Conservation (phyloP, 2,113 vertebrate species). For the Microtus pennsylvanicus region DNA sequence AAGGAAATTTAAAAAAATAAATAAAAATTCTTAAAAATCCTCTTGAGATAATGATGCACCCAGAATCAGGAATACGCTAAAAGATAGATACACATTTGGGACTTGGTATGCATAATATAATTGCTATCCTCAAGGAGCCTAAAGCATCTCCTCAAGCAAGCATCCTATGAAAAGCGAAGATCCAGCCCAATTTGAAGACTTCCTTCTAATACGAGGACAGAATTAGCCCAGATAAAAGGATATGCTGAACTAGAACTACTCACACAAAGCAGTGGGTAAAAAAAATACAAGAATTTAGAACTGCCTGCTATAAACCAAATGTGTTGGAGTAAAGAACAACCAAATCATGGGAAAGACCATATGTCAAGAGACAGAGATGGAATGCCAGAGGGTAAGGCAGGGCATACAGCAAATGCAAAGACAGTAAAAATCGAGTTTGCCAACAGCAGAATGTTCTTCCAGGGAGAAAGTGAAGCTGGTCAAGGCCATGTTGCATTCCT, state of each 20-base stretch:
- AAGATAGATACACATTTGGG: not conserved
- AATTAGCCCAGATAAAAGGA: constrained; percentile 32
- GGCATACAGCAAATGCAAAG: not conserved
- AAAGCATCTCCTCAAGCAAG: not conserved
- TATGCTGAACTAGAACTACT: constrained; percentile 12
- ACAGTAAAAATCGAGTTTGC: constrained; percentile 56
- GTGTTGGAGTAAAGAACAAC: not conserved
- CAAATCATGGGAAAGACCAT: not conserved
- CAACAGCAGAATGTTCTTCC: constrained; percentile 56
- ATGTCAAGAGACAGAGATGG: constrained; percentile 5
- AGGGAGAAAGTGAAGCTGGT: constrained; percentile 24
- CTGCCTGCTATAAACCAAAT: not conserved
- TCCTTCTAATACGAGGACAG: constrained; percentile 3
- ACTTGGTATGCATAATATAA: not conserved
- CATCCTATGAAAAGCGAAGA: not conserved
- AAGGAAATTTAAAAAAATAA: too few relatives aligned
- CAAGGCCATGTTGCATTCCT: constrained; percentile 2
- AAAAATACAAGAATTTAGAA: constrained; percentile 17
- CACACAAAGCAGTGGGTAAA: not conserved
- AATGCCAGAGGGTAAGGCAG: constrained; percentile 36
- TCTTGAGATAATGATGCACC: not conserved
- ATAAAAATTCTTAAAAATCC: not conserved
- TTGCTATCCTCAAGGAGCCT: constrained; percentile 30
- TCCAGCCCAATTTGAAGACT: constrained; percentile 17
- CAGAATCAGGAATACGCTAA: not conserved